phyloP scores from a whole-genome alignment of 2,888 invertebrate species.

The Polydrusus cervinus region DNA sequence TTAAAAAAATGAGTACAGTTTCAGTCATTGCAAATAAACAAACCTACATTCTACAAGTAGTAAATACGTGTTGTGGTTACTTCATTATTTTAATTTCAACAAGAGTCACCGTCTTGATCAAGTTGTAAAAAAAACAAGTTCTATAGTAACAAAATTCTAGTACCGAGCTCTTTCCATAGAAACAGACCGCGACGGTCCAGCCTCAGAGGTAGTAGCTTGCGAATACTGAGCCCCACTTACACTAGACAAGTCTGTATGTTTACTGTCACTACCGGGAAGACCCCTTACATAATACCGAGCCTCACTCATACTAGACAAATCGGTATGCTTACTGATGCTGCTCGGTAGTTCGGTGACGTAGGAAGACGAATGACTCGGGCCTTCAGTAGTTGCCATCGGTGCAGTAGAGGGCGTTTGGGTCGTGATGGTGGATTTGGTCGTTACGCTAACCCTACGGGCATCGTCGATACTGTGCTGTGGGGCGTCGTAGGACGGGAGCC shows the following conservation, averaged over 20 bases:
- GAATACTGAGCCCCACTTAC: constrained; percentile 36
- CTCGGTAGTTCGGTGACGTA: constrained; percentile 52
- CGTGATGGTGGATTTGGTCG: constrained; percentile 35
- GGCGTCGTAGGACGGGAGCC: constrained; percentile 93
- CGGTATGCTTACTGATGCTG: constrained; percentile 50
- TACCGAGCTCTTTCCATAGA: constrained; percentile 23
- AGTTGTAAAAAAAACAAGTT: background rate
- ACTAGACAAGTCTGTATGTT: constrained; percentile 48
- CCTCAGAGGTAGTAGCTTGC: constrained; percentile 30
- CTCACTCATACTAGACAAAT: constrained; percentile 43
- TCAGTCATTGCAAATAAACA: no score
- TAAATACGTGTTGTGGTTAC: no score
- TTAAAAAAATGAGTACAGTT: no score
- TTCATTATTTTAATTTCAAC: no score
- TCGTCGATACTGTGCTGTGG: constrained; percentile 91
- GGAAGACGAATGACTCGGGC: constrained; percentile 52
- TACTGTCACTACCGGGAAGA: constrained; percentile 44
- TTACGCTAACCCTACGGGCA: constrained; percentile 75
- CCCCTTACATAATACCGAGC: constrained; percentile 20
- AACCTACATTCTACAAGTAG: no score
- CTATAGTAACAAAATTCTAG: background rate
- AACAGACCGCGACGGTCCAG: constrained; percentile 34
- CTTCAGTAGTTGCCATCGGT: constrained; percentile 35
- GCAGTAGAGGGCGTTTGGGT: constrained; percentile 34
- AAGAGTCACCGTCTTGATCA: no score